A percentile compares a stretch with the other conserved stretches of the same genome.
Evolutionary conservation across 2,797 vertebrate genomes (phyloP).

Genomic region (Spinus olivaceus): DNA sequence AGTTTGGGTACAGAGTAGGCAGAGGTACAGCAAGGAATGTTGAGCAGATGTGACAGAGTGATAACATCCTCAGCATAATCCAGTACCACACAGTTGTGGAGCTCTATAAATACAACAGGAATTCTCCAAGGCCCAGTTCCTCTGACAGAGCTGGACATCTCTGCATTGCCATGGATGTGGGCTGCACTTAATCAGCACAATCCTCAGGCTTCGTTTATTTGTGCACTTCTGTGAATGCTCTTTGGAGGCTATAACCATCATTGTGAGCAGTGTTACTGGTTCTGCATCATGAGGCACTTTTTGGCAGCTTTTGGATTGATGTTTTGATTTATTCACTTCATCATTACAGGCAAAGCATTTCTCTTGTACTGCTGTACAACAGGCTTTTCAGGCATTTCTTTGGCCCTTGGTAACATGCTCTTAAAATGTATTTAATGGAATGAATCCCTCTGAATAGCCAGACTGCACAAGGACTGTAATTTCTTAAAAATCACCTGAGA

Average conservation of each 20-base stretch:
- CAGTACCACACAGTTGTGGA: neutral
- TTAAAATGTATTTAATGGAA: neutral
- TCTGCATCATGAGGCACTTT: neutral
- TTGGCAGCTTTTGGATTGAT: neutral
- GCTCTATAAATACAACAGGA: neutral
- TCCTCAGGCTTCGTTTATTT: neutral
- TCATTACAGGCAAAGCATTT: neutral
- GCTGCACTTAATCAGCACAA: neutral
- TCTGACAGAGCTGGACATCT: neutral
- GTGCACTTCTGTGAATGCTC: neutral
- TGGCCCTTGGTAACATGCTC: neutral
- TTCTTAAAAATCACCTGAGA: neutral
- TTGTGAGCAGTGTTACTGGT: neutral
- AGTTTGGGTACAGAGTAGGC: neutral
- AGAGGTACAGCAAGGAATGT: neutral
- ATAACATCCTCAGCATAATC: slow-evolving; percentile 17
- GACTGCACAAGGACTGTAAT: neutral
- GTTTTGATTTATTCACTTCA: neutral
- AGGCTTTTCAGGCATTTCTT: neutral
- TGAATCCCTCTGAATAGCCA: neutral
- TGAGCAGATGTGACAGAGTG: slow-evolving; percentile 30
- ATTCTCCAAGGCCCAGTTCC: neutral
- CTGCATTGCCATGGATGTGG: neutral
- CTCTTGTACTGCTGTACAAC: neutral
- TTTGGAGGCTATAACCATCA: neutral